phyloP scores from a whole-genome alignment of 2,113 vertebrate species.

The Panthera leo region DNA sequence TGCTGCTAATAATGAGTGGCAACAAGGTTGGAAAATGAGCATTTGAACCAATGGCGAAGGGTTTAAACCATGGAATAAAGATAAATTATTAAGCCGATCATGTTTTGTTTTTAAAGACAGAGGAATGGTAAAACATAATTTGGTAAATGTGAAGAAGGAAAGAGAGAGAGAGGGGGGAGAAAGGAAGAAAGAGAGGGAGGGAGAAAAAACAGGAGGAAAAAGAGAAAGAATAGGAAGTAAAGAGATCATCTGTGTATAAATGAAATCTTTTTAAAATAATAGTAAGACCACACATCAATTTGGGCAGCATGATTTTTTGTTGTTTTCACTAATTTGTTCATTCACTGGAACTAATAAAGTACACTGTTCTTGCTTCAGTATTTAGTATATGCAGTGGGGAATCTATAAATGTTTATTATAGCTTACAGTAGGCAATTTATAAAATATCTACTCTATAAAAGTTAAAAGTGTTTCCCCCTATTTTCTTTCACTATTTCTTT shows the following conservation, averaged over 20 bases:
- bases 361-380: background rate
- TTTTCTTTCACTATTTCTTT: conserved; percentile 8
- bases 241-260: background rate
- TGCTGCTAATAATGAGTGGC: background rate
- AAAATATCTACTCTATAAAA: conserved; percentile 17
- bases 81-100: background rate
- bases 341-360: background rate
- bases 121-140: background rate
- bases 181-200: background rate
- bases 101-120: background rate
- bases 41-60: background rate
- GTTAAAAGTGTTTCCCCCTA: background rate
- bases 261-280: background rate
- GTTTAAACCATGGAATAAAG: background rate
- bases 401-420: background rate
- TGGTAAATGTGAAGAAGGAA: background rate
- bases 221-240: background rate
- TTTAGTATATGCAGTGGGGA: background rate
- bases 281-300: background rate
- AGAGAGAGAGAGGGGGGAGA: background rate
- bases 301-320: background rate
- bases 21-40: background rate
- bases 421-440: background rate
- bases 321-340: background rate
- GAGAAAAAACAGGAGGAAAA: background rate